Conservation (phyloP, 1,140 invertebrate genomes). For the Hyles euphorbiae region DNA sequence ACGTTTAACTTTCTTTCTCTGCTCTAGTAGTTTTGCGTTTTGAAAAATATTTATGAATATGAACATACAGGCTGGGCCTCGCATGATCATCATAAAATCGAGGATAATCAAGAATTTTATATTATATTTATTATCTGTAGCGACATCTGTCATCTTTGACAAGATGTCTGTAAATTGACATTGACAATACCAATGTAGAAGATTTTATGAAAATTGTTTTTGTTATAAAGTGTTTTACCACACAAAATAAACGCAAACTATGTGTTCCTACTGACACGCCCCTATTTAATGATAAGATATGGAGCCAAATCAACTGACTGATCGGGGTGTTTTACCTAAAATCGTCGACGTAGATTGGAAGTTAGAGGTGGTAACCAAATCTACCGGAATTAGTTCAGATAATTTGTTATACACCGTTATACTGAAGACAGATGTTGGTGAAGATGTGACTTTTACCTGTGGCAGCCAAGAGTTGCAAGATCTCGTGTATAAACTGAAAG, state of each 20-base stretch:
- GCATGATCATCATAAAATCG: no score
- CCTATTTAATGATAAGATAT: slow-evolving; percentile 12
- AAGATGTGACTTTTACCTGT: slow-evolving; percentile 77
- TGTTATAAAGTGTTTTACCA: background rate
- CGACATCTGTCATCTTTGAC: no score
- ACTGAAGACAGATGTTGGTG: slow-evolving; percentile 64
- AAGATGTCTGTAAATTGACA: no score
- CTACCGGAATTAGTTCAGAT: slow-evolving; percentile 56
- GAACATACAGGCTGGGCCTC: no score
- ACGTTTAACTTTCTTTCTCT: no score
- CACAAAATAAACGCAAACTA: background rate
- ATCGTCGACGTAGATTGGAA: slow-evolving; percentile 81
- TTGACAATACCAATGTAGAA: no score
- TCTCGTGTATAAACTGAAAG: slow-evolving; percentile 80
- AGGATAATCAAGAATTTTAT: no score
- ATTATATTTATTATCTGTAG: no score
- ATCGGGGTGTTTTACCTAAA: slow-evolving; percentile 66
- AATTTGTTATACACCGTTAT: slow-evolving; percentile 64
- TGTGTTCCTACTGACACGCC: background rate
- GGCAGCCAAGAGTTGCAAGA: slow-evolving; percentile 80
- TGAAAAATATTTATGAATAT: no score
- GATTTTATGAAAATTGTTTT: no score
- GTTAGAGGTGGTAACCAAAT: slow-evolving; percentile 74
- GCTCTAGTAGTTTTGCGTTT: no score
- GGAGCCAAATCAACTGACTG: slow-evolving; percentile 19